phyloP scores from a whole-genome alignment of 2,888 invertebrate genomes.

The Octodonta nipae region DNA sequence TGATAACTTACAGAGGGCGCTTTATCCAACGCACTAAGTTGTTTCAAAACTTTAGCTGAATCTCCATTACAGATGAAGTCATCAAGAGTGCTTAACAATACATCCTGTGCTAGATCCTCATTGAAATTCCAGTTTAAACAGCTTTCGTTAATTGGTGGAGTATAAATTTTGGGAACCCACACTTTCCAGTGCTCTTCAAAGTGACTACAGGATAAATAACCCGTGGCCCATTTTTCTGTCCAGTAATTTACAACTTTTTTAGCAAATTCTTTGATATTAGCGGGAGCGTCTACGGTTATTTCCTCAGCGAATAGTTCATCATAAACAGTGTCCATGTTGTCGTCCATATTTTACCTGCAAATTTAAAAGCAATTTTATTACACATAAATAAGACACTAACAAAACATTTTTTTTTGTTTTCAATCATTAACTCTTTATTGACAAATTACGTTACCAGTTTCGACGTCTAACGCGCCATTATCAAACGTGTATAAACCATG shows the following conservation, averaged over 20 bases:
- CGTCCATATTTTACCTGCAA: no score
- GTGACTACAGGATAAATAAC: constrained; percentile 31
- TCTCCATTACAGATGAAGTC: constrained; percentile 66
- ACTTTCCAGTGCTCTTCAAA: constrained; percentile 61
- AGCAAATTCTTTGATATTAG: constrained; percentile 9
- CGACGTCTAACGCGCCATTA: no score
- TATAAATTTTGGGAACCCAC: constrained; percentile 60
- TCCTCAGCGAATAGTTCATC: constrained; percentile 5
- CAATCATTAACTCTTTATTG: no score
- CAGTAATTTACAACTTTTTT: constrained; percentile 12
- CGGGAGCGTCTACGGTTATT: constrained; percentile 8
- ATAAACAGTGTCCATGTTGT: not conserved
- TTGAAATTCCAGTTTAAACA: constrained; percentile 64
- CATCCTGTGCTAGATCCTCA: constrained; percentile 53
- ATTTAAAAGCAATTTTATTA: no score
- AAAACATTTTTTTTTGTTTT: no score
- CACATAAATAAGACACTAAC: no score
- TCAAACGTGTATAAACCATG: no score
- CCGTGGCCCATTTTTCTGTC: constrained; percentile 9
- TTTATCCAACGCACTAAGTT: constrained; percentile 50
- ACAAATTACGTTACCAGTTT: no score
- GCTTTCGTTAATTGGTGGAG: constrained; percentile 54
- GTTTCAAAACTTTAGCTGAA: constrained; percentile 33
- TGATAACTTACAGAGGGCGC: constrained; percentile 51
- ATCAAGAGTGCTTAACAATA: constrained; percentile 63